A percentile compares a stretch with the other conserved stretches of the same genome.
Evolutionary conservation across 2,113 vertebrate genomes (phyloP).

Genomic region (Chaetodon trifascialis): DNA sequence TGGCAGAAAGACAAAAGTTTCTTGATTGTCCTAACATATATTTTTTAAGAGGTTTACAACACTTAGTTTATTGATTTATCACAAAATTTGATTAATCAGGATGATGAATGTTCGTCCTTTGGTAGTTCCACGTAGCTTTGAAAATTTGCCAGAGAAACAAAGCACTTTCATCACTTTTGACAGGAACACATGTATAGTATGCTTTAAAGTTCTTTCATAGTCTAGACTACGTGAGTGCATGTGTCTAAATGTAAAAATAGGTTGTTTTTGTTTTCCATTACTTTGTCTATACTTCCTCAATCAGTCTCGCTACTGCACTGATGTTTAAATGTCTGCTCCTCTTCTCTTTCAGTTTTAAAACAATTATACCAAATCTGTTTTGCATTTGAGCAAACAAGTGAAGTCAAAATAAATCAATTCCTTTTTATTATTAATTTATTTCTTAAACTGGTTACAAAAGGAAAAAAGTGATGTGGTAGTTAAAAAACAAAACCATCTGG

Average conservation of each 20-base stretch:
- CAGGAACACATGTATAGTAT: background rate
- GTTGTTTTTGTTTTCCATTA: background rate
- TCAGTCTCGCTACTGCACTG: background rate
- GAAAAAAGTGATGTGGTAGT: background rate
- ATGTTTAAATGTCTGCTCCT: background rate
- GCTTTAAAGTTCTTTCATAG: no score
- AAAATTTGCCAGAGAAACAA: background rate
- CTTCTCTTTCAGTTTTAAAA: background rate
- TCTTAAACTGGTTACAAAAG: slow-evolving; percentile 5
- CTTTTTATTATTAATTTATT: slow-evolving; percentile 11
- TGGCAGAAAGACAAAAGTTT: background rate
- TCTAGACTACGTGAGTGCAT: no score
- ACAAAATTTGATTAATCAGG: background rate
- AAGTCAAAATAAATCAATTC: background rate
- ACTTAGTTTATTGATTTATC: background rate
- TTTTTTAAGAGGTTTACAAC: no score
- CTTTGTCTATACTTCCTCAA: background rate
- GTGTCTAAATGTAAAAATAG: background rate
- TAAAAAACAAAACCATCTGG: background rate
- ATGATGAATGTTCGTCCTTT: background rate
- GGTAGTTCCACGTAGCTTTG: no score
- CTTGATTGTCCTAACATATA: no score
- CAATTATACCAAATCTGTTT: background rate
- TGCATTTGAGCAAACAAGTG: background rate
- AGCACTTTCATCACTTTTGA: background rate